Conservation (phyloP, 2,113 vertebrate species). For the Antigone vipio region DNA sequence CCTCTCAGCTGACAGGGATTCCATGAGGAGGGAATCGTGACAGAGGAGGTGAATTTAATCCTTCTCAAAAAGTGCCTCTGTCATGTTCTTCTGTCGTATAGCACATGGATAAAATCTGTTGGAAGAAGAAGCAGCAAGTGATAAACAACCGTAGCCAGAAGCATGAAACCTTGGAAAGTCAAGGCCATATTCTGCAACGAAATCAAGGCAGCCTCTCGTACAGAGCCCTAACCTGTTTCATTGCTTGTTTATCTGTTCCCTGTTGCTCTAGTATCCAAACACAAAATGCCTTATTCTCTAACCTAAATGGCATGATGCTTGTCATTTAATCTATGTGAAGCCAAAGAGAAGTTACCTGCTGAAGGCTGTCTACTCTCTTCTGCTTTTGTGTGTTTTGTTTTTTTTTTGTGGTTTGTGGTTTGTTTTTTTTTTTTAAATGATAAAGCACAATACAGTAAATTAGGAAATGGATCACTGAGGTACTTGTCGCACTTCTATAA, state of each 20-base stretch:
- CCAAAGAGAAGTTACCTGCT: background rate
- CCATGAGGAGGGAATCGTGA: background rate
- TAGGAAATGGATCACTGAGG: background rate
- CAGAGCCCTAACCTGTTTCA: background rate
- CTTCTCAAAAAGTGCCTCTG: background rate
- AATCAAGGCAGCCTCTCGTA: background rate
- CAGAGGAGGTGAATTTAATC: constrained; percentile 23
- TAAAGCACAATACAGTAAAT: background rate
- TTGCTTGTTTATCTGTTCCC: background rate
- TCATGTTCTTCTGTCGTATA: background rate
- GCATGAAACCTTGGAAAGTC: background rate
- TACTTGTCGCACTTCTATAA: background rate
- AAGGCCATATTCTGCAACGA: background rate
- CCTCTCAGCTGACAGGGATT: background rate
- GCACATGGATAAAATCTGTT: background rate
- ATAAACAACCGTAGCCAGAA: background rate
- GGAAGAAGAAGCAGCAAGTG: background rate
- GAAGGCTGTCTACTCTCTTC: background rate
- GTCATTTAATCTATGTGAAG: background rate
- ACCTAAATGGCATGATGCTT: background rate
- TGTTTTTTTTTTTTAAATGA: background rate
- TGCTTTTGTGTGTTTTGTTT: background rate
- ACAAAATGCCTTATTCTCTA: background rate
- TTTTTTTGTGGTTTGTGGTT: no score
- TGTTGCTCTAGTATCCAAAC: background rate